Conservation (phyloP, 1,140 invertebrate species). For the Cardiocondyla obscurior region DNA sequence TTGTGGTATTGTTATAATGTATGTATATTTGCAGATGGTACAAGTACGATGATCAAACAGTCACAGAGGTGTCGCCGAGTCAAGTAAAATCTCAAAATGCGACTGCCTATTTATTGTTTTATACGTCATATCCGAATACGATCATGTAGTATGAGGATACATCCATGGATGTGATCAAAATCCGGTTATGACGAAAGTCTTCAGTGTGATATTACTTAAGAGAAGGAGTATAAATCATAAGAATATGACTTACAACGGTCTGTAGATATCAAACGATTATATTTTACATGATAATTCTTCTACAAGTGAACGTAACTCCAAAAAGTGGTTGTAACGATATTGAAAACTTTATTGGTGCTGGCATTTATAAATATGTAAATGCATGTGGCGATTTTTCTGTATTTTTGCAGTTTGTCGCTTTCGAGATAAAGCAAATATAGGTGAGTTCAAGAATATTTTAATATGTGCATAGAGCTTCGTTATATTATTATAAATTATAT, state of each 20-base stretch:
- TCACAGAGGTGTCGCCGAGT: slow-evolving; percentile 88
- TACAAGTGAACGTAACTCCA: slow-evolving; percentile 29
- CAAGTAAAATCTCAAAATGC: slow-evolving; percentile 88
- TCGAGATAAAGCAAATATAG: slow-evolving; percentile 6
- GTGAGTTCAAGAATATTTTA: slow-evolving; percentile 35
- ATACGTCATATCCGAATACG: slow-evolving; percentile 83
- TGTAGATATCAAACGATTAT: slow-evolving; percentile 40
- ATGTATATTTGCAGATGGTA: slow-evolving; percentile 88
- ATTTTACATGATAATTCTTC: slow-evolving; percentile 38
- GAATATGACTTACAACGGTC: neutral
- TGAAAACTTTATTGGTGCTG: slow-evolving; percentile 34
- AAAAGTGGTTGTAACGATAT: slow-evolving; percentile 18
- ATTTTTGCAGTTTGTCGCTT: slow-evolving; percentile 21
- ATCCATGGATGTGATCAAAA: neutral
- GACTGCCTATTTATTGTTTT: slow-evolving; percentile 93
- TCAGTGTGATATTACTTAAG: slow-evolving; percentile 32
- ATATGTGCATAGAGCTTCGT: slow-evolving; percentile 20
- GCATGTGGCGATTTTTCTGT: slow-evolving; percentile 13
- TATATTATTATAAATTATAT: slow-evolving; percentile 35
- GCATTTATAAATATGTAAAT: slow-evolving; percentile 36
- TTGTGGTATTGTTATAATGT: neutral
- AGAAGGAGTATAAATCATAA: neutral
- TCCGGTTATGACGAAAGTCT: slow-evolving; percentile 18
- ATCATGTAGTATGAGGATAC: slow-evolving; percentile 66
- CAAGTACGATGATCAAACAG: slow-evolving; percentile 95